Conservation (phyloP, 2,113 vertebrate species). For the Grus americana region DNA sequence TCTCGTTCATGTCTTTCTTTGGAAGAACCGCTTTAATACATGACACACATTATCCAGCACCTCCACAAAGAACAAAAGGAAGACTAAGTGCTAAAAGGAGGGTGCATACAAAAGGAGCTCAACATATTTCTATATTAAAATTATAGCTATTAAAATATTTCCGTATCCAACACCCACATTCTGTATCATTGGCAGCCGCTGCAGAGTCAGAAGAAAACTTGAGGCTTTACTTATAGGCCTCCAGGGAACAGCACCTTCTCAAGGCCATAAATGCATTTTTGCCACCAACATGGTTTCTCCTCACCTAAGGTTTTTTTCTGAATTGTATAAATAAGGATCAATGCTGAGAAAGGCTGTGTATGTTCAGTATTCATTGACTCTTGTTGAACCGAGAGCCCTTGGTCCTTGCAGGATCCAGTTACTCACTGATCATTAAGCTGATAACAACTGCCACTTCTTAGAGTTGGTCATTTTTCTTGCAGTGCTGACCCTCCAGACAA, state of each 20-base stretch:
- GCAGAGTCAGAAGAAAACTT: background rate
- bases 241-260: background rate
- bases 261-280: background rate
- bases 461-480: background rate
- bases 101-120: background rate
- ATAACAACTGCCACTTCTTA: background rate
- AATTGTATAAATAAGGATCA: background rate
- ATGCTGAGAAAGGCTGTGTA: background rate
- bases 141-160: background rate
- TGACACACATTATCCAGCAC: background rate
- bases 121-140: background rate
- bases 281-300: background rate
- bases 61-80: background rate
- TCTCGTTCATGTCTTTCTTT: background rate
- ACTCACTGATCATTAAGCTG: background rate
- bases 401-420: background rate
- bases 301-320: background rate
- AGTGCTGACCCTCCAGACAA: background rate
- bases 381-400: background rate
- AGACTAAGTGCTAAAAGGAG: background rate
- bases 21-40: background rate
- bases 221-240: background rate
- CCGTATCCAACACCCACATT: background rate
- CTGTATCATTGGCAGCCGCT: background rate
- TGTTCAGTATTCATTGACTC: background rate